Conservation (phyloP, 2,888 invertebrate species). For the Clusia tigrina region DNA sequence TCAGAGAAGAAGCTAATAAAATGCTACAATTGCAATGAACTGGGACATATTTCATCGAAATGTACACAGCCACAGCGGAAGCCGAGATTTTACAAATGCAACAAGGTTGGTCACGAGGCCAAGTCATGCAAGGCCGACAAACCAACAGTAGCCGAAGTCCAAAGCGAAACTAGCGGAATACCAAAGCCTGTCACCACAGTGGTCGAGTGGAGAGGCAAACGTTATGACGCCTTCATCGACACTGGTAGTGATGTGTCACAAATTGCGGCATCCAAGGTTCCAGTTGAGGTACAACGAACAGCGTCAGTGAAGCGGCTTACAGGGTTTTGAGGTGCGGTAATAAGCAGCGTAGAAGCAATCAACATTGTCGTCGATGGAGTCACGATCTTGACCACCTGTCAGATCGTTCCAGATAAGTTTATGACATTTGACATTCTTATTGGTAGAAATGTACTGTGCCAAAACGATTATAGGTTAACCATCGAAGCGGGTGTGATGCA, state of each 20-base stretch:
- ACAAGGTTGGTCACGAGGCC: not conserved
- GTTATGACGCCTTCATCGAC: slow-evolving; percentile 24
- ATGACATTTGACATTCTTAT: not conserved
- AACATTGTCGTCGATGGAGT: slow-evolving; percentile 23
- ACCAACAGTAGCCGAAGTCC: not conserved
- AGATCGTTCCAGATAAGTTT: slow-evolving; percentile 26
- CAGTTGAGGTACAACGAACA: not conserved
- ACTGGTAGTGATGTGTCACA: slow-evolving; percentile 28
- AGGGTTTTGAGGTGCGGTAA: slow-evolving; percentile 31
- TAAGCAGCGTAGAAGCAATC: no score
- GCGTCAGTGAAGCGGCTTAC: slow-evolving; percentile 20
- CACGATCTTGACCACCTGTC: not conserved
- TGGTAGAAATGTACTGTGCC: slow-evolving; percentile 29
- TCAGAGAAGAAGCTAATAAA: not conserved
- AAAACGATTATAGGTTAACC: slow-evolving; percentile 18
- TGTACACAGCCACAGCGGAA: slow-evolving; percentile 3
- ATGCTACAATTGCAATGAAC: slow-evolving; percentile 7
- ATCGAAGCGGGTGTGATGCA: slow-evolving; percentile 25
- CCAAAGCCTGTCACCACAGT: slow-evolving; percentile 3
- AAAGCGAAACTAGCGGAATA: no score
- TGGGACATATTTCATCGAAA: not conserved
- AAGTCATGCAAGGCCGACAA: not conserved
- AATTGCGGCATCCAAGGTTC: slow-evolving; percentile 21
- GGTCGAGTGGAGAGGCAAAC: slow-evolving; percentile 12
- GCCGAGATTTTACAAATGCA: not conserved